Base-by-base conservation (phyloP, 2,888 invertebrate genomes). In the Euplexia lucipara region DNA sequence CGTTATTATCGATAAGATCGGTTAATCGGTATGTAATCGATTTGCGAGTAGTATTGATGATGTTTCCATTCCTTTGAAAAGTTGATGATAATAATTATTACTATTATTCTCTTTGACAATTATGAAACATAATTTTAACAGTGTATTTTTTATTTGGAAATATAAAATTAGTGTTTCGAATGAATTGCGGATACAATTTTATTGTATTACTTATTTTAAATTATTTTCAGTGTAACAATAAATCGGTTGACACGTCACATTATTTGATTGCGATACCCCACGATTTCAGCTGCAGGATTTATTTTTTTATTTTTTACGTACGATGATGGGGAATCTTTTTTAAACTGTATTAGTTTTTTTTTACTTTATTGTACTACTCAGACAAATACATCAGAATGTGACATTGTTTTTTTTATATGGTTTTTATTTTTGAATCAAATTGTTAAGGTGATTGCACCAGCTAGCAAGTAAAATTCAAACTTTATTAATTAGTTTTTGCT, bases 191-290 rank as follows among this genome's bases (percentile, higher is more conserved):
- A 72, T 68, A 70, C 72, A 67, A 77, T 57, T 61, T 57, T 65
- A 77, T 73, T 83, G 82, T 81, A 79, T 60, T 65, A 34, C 75
- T 80, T 69, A 84, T 80, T n/a, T n/a, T 87, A 86, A 86, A 88
- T 87, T 86, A 88, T 88, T 87, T 85, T 85, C 85, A 83, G 85
- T 87, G 83, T 86, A 86, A 84, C 79, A 78, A 86, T 87, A 88
- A 85, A 87, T 83, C 81, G 78, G 79, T 86, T 85, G 83, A 83
- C 80, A 86, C 80, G 79, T 85, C 39, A 63, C 53, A 30, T 63
- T 72, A 79, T 80, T 88, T 84, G 76, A 82, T 81, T 85, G 67
- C 59, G 57, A 75, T 79, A 70, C 79, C 76, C 84, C 71, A 44
- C 14, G 0, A 44, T 16, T 62, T 54, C 14, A 49, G 57, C 30